These are phyloP conservation scores for Halyomorpha halys DNA, from an alignment of 1,140 invertebrate species.

Conservation along the genomic window DNA sequence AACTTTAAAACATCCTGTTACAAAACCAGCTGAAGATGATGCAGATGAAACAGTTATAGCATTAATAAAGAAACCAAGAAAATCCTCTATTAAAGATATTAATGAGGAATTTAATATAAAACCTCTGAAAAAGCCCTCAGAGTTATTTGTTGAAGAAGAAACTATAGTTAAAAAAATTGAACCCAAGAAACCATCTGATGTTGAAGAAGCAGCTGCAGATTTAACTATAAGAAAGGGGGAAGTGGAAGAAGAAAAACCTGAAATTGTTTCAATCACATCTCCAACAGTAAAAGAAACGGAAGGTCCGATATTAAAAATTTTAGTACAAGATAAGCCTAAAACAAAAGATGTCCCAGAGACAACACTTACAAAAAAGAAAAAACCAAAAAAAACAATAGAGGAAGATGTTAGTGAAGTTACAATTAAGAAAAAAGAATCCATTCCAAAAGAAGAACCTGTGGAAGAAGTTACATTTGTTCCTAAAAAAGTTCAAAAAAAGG, in stretches of 20 bases:
- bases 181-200: slow-evolving; percentile 30
- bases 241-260: slow-evolving; percentile 27
- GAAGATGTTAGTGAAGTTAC: slow-evolving; percentile 26
- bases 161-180: slow-evolving; percentile 27
- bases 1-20: slow-evolving; percentile 34
- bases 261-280: slow-evolving; percentile 22
- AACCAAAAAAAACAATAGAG: slow-evolving; percentile 36
- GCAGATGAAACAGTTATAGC: slow-evolving; percentile 12
- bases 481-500: slow-evolving; percentile 51
- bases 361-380: slow-evolving; percentile 32
- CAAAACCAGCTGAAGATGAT: slow-evolving; percentile 35
- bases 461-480: slow-evolving; percentile 28
- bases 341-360: slow-evolving; percentile 32
- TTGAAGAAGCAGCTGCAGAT: slow-evolving; percentile 40
- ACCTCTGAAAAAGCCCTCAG: slow-evolving; percentile 18
- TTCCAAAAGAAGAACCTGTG: slow-evolving; percentile 27
- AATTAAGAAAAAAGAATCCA: slow-evolving; percentile 33
- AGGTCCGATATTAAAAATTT: slow-evolving; percentile 38
- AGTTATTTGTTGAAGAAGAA: slow-evolving; percentile 27
- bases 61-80: slow-evolving; percentile 35
- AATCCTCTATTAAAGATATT: slow-evolving; percentile 29
- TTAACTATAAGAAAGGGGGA: slow-evolving; percentile 38
- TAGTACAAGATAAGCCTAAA: slow-evolving; percentile 27
- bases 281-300: slow-evolving; percentile 35
- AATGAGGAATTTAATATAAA: slow-evolving; percentile 30